Evolutionary conservation across 2,113 vertebrate genomes (phyloP).

Genomic region (Lepisosteus oculatus): DNA sequence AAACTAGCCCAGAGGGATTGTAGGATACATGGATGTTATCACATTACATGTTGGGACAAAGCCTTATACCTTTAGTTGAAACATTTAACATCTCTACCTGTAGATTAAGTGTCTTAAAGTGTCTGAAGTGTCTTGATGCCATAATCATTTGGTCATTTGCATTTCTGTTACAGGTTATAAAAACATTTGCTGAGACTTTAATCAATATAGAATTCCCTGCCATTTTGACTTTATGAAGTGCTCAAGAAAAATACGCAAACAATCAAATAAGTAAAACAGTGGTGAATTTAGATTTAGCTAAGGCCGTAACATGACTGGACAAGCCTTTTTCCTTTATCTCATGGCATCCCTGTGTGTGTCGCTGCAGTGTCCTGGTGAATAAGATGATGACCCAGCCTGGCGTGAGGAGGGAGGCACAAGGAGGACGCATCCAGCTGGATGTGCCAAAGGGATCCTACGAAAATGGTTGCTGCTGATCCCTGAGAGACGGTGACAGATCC

Average conservation of each 20-base stretch:
- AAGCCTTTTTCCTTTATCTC: too few relatives aligned
- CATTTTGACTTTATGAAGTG: neutral
- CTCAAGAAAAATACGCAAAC: neutral
- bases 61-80: neutral
- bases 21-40: neutral
- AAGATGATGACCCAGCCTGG: slow-evolving; percentile 12
- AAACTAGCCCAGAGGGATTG: neutral
- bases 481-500: neutral
- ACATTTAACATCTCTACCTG: neutral
- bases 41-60: neutral
- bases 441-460: neutral
- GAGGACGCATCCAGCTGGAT: slow-evolving; percentile 10
- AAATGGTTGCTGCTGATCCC: slow-evolving; percentile 7
- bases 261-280: neutral
- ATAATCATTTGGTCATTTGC: neutral
- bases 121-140: neutral
- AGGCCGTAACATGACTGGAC: too few relatives aligned
- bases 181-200: neutral
- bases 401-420: neutral
- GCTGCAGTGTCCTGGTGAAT: slow-evolving; percentile 9
- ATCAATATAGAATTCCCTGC: neutral
- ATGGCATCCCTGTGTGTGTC: neutral
- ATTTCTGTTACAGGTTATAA: neutral
- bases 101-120: neutral
- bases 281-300: neutral